phyloP scores from a whole-genome alignment of 1,140 invertebrate species.

The Diprion similis region DNA sequence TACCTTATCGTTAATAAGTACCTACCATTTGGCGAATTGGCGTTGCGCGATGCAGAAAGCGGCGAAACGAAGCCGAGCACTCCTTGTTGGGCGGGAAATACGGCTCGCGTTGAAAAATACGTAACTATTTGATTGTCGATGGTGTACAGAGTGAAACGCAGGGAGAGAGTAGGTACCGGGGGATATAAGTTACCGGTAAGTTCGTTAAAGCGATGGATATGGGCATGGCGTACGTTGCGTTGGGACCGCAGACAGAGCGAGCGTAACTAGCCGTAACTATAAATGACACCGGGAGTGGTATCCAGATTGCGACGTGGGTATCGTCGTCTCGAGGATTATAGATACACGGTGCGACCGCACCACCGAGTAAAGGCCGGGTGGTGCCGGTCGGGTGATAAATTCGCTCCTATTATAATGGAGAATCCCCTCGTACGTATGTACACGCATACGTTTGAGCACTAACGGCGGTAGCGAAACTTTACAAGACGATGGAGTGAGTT shows the following conservation, averaged over 20 bases:
- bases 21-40: no score
- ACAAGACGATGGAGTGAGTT: constrained; percentile 5
- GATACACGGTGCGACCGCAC: background rate
- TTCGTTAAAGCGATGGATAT: background rate
- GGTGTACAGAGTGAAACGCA: no score
- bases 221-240: background rate
- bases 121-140: no score
- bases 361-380: background rate
- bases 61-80: no score
- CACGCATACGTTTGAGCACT: background rate
- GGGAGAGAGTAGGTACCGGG: no score
- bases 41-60: no score
- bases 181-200: no score
- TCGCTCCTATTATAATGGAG: constrained; percentile 7
- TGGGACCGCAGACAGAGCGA: background rate
- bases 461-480: constrained; percentile 7
- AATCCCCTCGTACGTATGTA: background rate
- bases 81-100: no score
- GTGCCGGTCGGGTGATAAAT: background rate
- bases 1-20: no score
- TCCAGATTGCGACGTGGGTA: background rate
- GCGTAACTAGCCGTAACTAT: background rate
- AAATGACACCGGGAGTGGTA: background rate
- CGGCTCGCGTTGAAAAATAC: no score
- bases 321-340: background rate